Base-by-base conservation (phyloP, 2,888 invertebrate species). In the Elysia crispata region DNA sequence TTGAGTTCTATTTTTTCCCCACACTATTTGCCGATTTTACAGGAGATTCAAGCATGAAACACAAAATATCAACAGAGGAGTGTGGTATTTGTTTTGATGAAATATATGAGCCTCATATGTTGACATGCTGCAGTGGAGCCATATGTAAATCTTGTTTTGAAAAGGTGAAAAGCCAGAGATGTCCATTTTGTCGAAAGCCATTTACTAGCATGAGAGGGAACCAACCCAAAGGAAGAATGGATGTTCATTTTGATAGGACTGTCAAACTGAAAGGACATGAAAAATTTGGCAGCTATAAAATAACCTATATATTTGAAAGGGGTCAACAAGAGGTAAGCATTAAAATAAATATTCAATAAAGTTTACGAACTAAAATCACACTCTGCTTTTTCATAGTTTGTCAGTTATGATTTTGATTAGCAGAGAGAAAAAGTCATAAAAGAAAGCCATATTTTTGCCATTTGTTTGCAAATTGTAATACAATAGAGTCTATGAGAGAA, bases 141-240 rank as follows among this genome's bases (percentile, higher is more conserved):
- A 18, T 66, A 25, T 66, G 66, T 66, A 18, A 1, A 1, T 6
- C 6, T 25, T 66, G 66, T 66, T 25, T 25, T 18, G 6, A n/a
- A 18, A 66, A 66, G 30, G 66, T 66, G 6, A 11, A 41, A 41
- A 28, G n/a, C n/a, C 64, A 64, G 64, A 28, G 23, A 25, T 66
- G 66, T 28, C 66, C 66, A 3, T 66, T 25, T 66, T 66, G 66
- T 25, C 66, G 66, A 66, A 66, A 23, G 30, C 18, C 33, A 15
- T 13, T 66, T 33, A 25, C 18, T 11, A n/a, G 49, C 20, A 0
- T 67, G n/a, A 50, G 1, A 33, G 77, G 77, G 6, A 18, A 62
- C 30, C 77, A 77, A 23, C 77, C 77, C n/a, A 31, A 69, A 49
- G 77, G 77, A 1, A 28, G 25, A 5, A 77, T 77, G 77, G 23